Evolutionary conservation across 64 coral and sea anemone species (phyloP).

Genomic region (Orbicella faveolata): DNA sequence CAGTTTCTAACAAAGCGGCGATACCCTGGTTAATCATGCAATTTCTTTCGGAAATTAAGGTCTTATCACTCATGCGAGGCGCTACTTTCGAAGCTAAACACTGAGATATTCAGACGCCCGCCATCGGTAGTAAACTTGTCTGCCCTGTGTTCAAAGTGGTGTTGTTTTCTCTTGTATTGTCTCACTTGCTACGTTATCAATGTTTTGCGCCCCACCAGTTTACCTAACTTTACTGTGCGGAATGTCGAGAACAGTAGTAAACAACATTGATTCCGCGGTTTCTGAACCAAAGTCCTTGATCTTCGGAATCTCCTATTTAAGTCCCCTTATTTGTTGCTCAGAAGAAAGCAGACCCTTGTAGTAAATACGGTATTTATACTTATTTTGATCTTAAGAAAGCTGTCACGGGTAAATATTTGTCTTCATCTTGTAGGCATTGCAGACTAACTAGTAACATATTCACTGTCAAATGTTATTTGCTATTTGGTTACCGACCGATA

Average conservation of each 20-base stretch:
- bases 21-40: background rate
- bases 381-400: constrained; percentile 21
- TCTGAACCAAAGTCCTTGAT: background rate
- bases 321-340: background rate
- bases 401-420: constrained; percentile 25
- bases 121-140: background rate
- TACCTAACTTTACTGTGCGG: constrained; percentile 22
- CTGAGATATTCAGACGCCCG: background rate
- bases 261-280: constrained; percentile 18
- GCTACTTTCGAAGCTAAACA: background rate
- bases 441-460: constrained; percentile 25
- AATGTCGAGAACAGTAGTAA: background rate
- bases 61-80: background rate
- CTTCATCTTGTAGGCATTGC: constrained; percentile 1
- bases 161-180: constrained; percentile 43
- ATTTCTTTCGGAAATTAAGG: constrained; percentile 9
- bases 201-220: background rate
- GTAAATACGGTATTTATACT: background rate
- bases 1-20: background rate
- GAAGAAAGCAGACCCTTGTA: background rate
- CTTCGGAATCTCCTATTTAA: background rate
- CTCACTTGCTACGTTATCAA: constrained; percentile 30
- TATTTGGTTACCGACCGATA: constrained; percentile 42
- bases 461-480: constrained; percentile 45
- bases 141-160: constrained; percentile 6